These are phyloP conservation scores for Nerophis lumbriciformis DNA, from an alignment of 2,113 vertebrate species.

Conservation along the genomic window DNA sequence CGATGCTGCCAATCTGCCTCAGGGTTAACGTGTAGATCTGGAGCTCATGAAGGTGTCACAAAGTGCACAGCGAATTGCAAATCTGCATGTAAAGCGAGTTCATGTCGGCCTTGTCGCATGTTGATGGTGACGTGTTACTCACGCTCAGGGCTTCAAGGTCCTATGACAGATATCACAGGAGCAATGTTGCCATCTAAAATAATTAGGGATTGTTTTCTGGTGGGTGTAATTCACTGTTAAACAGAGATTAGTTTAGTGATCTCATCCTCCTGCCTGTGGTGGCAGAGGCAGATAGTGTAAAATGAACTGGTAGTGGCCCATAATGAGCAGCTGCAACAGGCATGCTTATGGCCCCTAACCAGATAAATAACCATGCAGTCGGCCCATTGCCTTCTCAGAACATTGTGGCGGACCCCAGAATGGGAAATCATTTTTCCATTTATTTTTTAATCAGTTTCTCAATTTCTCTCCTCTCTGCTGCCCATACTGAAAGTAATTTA, in stretches of 20 bases:
- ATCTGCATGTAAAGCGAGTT: conserved; percentile 12
- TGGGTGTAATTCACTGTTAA: conserved; percentile 55
- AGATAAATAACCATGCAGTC: conserved; percentile 57
- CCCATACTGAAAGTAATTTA: conserved; percentile 53
- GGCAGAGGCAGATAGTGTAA: conserved; percentile 41
- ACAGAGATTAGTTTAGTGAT: conserved; percentile 61
- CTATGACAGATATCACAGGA: conserved; percentile 19
- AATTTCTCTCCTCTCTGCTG: conserved; percentile 33
- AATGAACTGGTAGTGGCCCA: conserved; percentile 53
- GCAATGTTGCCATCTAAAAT: conserved; percentile 28
- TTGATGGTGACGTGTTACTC: background rate
- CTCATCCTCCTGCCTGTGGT: conserved; percentile 34
- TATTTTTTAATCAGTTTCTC: conserved; percentile 64
- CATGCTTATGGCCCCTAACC: conserved; percentile 34
- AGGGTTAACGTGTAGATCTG: conserved; percentile 37
- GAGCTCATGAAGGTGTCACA: conserved; percentile 22
- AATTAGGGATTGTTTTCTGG: conserved; percentile 47
- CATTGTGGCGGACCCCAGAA: conserved; percentile 49
- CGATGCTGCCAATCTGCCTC: conserved; percentile 17
- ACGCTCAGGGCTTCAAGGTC: conserved; percentile 48
- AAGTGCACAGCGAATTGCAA: conserved; percentile 3
- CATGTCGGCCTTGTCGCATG: background rate
- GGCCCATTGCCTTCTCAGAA: conserved; percentile 48
- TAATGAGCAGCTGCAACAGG: conserved; percentile 49
- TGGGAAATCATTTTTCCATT: conserved; percentile 62